Evolutionary conservation across 2,888 invertebrate genomes (phyloP).

Genomic region (Allolobophora icterica): DNA sequence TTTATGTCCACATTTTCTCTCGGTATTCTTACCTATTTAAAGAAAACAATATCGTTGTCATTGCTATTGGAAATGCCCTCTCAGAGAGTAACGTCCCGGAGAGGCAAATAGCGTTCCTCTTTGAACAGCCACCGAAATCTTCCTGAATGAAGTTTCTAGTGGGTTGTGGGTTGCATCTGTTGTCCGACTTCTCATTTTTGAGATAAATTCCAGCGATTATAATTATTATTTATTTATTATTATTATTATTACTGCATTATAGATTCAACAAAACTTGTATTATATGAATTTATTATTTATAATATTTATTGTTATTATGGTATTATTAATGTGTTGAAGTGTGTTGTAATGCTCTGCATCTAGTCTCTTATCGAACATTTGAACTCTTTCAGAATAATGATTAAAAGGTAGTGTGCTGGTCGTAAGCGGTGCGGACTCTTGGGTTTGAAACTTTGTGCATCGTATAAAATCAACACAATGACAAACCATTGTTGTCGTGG

Average conservation of each 20-base stretch:
- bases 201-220: background rate
- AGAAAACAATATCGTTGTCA: too few relatives aligned
- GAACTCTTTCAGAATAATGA: background rate
- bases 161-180: too few relatives aligned
- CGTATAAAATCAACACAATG: background rate
- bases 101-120: too few relatives aligned
- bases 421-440: background rate
- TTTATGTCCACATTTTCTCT: too few relatives aligned
- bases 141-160: too few relatives aligned
- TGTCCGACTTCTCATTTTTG: too few relatives aligned
- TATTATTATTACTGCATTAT: background rate
- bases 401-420: too few relatives aligned
- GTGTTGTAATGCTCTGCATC: background rate
- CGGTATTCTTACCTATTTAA: too few relatives aligned
- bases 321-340: background rate
- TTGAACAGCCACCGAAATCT: too few relatives aligned
- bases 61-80: too few relatives aligned
- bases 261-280: background rate
- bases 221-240: background rate
- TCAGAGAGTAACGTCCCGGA: too few relatives aligned
- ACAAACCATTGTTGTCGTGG: too few relatives aligned
- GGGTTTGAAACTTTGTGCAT: background rate
- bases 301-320: background rate
- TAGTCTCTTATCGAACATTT: background rate
- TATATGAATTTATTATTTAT: background rate